Evolutionary conservation across 2,113 vertebrate genomes (phyloP), one percentile per base, ranked within the genome.

Genomic region (Numida meleagris): DNA sequence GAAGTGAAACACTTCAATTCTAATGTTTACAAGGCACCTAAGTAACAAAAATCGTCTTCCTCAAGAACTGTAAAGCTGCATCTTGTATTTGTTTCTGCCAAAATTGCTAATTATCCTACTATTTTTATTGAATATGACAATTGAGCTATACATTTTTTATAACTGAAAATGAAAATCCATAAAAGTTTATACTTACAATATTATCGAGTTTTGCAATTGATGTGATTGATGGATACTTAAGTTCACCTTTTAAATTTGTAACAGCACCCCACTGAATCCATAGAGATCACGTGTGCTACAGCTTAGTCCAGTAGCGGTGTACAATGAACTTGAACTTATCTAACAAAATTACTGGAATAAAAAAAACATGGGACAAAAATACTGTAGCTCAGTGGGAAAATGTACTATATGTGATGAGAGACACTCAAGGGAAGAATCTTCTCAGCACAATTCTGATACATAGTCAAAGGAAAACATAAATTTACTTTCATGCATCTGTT

Each of bases 401-500:
- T n/a, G 36, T 86, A 11, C 31, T 40, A 5, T 82, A 81, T 40
- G 67, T 89, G 76, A 31, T 85, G 45, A 68, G 58, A 92, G 42
- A 50, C 53, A 71, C 24, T 83, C 33, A 57, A 89, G 75, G 62
- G 62, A 94, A 88, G 82, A 93, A 83, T 36, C 58, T 50, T 86
- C 71, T 95, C 65, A 85, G 86, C 75, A 88, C 43, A 63, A 10
- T 77, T 94, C 92, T 45, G 48, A 89, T 55, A 75, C 4, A 14
- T 73, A 93, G 75, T 76, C 33, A 50, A 86, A 96, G 40, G 38
- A 83, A 84, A 68, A 78, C 90, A 91, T 94, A 78, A 91, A 89
- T 73, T 88, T 87, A 31, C 20, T 88, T 23, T 89, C 0, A 0
- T 81, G 70, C 88, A 90, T 93, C 82, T 93, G 72, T 86, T 80